phyloP scores from a whole-genome alignment of 2,113 vertebrate species.

The Dicaeum eximium region DNA sequence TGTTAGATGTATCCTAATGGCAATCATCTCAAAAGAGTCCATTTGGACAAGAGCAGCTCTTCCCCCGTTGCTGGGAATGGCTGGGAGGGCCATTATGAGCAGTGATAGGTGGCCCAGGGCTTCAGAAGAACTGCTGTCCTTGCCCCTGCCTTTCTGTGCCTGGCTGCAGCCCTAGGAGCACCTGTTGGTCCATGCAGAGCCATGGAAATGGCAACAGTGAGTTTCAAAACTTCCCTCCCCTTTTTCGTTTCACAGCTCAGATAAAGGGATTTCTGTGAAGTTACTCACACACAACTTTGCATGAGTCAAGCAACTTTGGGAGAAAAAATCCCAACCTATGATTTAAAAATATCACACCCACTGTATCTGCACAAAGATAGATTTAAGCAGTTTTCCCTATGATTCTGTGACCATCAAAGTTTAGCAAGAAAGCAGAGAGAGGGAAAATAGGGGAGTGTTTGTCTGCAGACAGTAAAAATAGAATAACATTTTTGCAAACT shows the following conservation, averaged over 20 bases:
- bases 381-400: background rate
- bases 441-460: background rate
- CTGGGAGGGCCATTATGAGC: rapidly evolving
- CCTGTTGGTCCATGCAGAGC: rapidly evolving
- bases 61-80: rapidly evolving
- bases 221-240: background rate
- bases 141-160: background rate
- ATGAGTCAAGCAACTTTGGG: rapidly evolving
- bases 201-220: rapidly evolving
- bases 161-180: background rate
- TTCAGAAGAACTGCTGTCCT: background rate
- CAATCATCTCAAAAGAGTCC: background rate
- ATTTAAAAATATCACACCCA: background rate
- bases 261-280: background rate
- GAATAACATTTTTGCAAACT: background rate
- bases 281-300: rapidly evolving
- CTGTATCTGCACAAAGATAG: background rate
- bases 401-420: background rate
- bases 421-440: background rate
- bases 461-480: background rate
- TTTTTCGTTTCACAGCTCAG: background rate
- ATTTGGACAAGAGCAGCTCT: rapidly evolving
- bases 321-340: rapidly evolving
- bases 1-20: background rate
- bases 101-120: rapidly evolving